Evolutionary conservation across 2,797 vertebrate genomes (phyloP), one percentile per base, ranked within the genome.

Genomic region (Syngnathus rostellatus): DNA sequence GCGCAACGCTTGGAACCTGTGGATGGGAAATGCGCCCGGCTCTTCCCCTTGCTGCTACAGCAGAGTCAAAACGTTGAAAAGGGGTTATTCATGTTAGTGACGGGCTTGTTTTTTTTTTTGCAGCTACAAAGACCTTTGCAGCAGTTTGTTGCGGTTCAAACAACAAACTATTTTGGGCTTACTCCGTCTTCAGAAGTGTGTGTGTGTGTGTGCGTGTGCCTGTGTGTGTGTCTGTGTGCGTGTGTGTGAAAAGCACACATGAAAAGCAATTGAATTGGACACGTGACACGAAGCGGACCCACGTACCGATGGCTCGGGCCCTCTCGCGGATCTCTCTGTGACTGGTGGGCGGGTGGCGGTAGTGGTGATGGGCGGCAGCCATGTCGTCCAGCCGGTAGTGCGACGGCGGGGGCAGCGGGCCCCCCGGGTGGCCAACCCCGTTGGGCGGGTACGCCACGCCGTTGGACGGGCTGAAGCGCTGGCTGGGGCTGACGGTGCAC

Each of bases 351-450:
- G 97, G 94, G 87, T 90, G 93, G 60, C 88, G 79, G 75, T 95
- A 93, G 77, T 88, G 85, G 63, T 90, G 83, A 93, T 96, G 74
- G 87, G 95, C 64, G 90, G 92, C 92, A 90, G 92, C 92, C 58
- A 99, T 96, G 81, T 99, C 97, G 66, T 99, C 97, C 85, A 99
- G 88, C 65, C 95, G 93, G 71, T 98, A 99, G 90, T 98, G 97
- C 84, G 97, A 96, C 0, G 93, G 96, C 0, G 97, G 94, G 96
- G 96, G 97, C 0, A 95, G 71, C 0, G 85, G 97, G 1, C 94
- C 96, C 2, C 94, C 96, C 1, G 96, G 94, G 76, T 97, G 96
- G 66, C 95, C 94, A 81, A 96, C 92, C 51, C 92, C 90, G 0
- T 92, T 94, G 14, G 94, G 89, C 74, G 88, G 95, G 91, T 84